Evolutionary conservation across 2,797 vertebrate species (phyloP).

Genomic region (Ispidina lecontei): DNA sequence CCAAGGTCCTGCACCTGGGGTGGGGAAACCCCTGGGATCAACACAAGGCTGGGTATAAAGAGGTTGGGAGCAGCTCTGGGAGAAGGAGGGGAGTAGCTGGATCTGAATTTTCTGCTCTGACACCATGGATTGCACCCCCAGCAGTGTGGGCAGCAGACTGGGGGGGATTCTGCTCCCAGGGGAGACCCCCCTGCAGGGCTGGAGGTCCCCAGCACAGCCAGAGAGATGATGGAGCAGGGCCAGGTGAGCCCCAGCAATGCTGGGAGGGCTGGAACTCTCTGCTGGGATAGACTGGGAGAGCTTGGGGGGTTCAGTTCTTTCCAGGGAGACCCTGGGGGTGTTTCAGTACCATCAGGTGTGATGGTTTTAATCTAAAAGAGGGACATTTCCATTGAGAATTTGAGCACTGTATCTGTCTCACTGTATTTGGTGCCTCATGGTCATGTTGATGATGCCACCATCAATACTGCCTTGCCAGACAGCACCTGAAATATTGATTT

Average conservation of each 20-base stretch:
- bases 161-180: background rate
- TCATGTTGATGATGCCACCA: background rate
- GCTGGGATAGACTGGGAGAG: too few species aligned
- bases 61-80: background rate
- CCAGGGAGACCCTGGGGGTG: too few species aligned
- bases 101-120: accelerated
- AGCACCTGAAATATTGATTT: background rate
- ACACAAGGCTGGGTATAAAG: too few species aligned
- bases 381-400: background rate
- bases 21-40: accelerated
- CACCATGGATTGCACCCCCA: background rate
- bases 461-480: background rate
- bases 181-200: background rate
- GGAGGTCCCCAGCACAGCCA: background rate
- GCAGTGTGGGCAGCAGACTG: accelerated
- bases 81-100: accelerated
- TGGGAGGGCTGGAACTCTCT: too few species aligned
- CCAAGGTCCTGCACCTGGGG: accelerated
- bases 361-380: too few species aligned
- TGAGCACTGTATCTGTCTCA: background rate
- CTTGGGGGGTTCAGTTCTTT: too few species aligned
- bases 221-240: too few species aligned
- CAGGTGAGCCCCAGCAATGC: too few species aligned
- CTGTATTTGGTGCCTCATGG: background rate
- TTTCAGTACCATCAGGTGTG: too few species aligned